Conservation (phyloP, 2,113 vertebrate species). For the Lepus americanus region DNA sequence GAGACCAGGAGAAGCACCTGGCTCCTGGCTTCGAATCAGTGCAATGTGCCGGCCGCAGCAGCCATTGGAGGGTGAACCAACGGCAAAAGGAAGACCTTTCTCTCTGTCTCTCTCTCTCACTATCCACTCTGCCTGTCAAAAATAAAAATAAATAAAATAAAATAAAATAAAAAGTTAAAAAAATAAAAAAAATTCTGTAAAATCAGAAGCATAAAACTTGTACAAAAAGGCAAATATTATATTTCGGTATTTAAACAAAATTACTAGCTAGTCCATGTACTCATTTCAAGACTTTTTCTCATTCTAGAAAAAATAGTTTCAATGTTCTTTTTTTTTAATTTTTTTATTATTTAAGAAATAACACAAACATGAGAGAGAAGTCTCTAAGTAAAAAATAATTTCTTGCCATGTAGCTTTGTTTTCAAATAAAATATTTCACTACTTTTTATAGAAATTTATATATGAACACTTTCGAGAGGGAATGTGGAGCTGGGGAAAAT, state of each 20-base stretch:
- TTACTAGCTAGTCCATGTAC: background rate
- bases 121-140: too few relatives aligned
- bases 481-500: background rate
- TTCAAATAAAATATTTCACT: background rate
- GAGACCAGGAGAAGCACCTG: too few relatives aligned
- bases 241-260: constrained; percentile 2
- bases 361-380: background rate
- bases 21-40: too few relatives aligned
- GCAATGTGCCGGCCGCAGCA: too few relatives aligned
- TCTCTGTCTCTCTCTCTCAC: too few relatives aligned
- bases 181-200: background rate
- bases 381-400: background rate
- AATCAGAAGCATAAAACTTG: background rate
- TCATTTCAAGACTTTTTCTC: background rate
- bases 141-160: too few relatives aligned
- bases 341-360: background rate
- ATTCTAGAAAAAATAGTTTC: background rate
- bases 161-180: too few relatives aligned
- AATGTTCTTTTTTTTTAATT: background rate
- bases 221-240: too few relatives aligned
- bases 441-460: background rate
- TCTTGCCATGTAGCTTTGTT: background rate
- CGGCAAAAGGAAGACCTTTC: background rate
- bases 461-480: background rate
- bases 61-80: background rate